A percentile compares a stretch with the other conserved stretches of the same genome.
Conservation (phyloP, 2,113 vertebrate species). For the Mola mola region DNA sequence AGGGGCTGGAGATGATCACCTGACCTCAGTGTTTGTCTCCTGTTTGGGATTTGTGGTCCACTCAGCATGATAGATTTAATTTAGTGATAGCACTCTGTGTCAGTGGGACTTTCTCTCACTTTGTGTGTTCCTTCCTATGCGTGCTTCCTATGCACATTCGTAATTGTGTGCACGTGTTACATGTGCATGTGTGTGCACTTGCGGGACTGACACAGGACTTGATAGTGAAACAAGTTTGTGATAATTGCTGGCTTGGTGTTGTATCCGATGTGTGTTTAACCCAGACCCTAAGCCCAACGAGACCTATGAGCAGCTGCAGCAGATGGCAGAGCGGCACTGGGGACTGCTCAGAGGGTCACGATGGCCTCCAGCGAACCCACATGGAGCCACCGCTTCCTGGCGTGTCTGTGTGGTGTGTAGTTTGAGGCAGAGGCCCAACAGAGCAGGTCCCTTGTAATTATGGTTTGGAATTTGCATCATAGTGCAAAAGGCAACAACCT, state of each 20-base stretch:
- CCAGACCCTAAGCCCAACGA: slow-evolving; percentile 49
- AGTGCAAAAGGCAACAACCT: background rate
- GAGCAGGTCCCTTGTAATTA: background rate
- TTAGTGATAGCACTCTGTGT: slow-evolving; percentile 74
- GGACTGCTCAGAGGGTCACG: slow-evolving; percentile 54
- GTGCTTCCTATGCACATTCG: too few species aligned
- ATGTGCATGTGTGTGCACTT: background rate
- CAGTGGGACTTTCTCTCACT: slow-evolving; percentile 52
- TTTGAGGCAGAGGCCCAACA: slow-evolving; percentile 1
- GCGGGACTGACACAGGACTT: background rate
- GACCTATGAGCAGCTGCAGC: slow-evolving; percentile 63
- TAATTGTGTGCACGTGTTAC: background rate
- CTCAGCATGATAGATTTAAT: slow-evolving; percentile 75
- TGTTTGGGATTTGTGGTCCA: slow-evolving; percentile 70
- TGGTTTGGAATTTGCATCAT: slow-evolving; percentile 5
- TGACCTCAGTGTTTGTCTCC: slow-evolving; percentile 75
- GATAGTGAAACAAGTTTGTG: slow-evolving; percentile 7
- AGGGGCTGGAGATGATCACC: slow-evolving; percentile 65
- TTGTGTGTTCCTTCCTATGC: slow-evolving; percentile 30
- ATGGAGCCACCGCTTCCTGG: slow-evolving; percentile 29
- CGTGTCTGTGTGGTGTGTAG: background rate
- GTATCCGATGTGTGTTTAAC: slow-evolving; percentile 75
- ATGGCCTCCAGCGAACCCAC: slow-evolving; percentile 33
- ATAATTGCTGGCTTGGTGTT: slow-evolving; percentile 55
- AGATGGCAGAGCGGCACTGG: slow-evolving; percentile 65